Conservation (phyloP, 2,797 vertebrate genomes). For the Sciurus carolinensis region DNA sequence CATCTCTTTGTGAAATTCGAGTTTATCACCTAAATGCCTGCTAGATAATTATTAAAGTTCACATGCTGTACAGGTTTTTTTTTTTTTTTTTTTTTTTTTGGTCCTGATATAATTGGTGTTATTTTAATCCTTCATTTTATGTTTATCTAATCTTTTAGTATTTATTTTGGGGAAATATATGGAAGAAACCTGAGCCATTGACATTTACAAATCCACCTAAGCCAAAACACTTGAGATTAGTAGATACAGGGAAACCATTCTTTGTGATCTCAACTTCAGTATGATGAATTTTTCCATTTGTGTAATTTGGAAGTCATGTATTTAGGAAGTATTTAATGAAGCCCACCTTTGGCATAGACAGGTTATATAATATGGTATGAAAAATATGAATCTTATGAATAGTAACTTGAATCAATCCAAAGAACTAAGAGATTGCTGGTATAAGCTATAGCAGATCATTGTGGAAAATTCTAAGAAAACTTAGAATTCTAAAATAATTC, state of each 20-base stretch:
- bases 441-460: too few species aligned
- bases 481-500: constrained; percentile 18
- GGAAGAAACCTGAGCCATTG: constrained; percentile 42
- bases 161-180: constrained; percentile 36
- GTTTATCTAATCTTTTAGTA: constrained; percentile 43
- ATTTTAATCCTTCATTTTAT: constrained; percentile 67
- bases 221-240: background rate
- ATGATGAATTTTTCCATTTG: background rate
- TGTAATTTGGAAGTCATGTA: background rate
- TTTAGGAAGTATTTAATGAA: constrained; percentile 23
- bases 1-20: too few species aligned
- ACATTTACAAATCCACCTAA: background rate
- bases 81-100: constrained; percentile 9
- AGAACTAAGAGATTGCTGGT: background rate
- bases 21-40: background rate
- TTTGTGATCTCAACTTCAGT: background rate
- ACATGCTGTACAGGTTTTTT: background rate
- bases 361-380: background rate
- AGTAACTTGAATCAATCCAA: background rate
- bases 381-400: background rate
- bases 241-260: background rate
- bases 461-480: background rate
- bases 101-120: too few species aligned
- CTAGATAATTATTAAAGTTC: constrained; percentile 17
- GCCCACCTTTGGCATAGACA: background rate